A percentile compares a stretch with the other conserved stretches of the same genome.
Conservation (phyloP, 2,888 invertebrate species). For the Galeruca laticollis region DNA sequence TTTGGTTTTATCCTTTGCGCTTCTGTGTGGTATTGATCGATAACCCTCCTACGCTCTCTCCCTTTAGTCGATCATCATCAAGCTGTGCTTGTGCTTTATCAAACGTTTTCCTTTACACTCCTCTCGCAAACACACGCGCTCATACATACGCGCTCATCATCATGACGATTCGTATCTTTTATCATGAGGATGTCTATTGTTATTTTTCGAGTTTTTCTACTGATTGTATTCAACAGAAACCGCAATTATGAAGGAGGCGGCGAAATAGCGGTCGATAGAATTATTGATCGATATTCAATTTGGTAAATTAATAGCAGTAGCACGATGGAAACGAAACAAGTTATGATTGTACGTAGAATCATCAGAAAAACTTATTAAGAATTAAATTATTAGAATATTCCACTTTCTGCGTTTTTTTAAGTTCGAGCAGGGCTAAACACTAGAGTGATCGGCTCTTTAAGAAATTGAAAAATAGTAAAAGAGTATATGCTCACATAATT, state of each 20-base stretch:
- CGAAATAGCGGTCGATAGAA: constrained; percentile 17
- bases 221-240: constrained; percentile 34
- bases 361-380: neutral
- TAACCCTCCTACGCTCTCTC: constrained; percentile 46
- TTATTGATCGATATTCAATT: constrained; percentile 26
- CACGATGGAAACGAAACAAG: too few species aligned
- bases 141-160: constrained; percentile 23
- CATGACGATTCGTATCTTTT: constrained; percentile 38
- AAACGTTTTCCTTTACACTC: constrained; percentile 32
- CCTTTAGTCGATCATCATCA: constrained; percentile 39
- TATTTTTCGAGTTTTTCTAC: constrained; percentile 36
- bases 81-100: constrained; percentile 44
- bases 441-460: too few species aligned
- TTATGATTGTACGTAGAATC: too few species aligned
- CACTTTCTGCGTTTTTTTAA: too few species aligned
- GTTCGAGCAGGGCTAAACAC: too few species aligned
- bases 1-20: constrained; percentile 39
- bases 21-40: constrained; percentile 49
- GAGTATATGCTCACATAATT: too few species aligned
- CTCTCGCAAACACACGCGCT: constrained; percentile 18
- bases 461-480: too few species aligned
- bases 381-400: too few species aligned
- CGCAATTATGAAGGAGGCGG: constrained; percentile 30
- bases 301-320: constrained; percentile 8
- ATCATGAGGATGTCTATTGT: constrained; percentile 33